Evolutionary conservation across 2,113 vertebrate genomes (phyloP), one percentile per base, ranked within the genome.

Genomic region (Electrona antarctica): DNA sequence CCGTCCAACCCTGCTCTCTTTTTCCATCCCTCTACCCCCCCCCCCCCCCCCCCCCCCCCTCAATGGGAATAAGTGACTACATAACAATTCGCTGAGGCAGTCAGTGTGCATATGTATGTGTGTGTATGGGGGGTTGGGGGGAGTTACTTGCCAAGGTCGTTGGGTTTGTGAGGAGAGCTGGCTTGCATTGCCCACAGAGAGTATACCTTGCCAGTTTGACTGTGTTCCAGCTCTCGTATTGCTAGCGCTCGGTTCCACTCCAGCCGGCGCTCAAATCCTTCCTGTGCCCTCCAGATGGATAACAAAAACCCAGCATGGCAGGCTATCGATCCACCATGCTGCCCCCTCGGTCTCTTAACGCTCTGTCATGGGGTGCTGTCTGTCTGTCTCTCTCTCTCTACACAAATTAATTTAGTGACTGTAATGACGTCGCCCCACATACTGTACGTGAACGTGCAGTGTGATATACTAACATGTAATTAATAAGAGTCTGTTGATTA

Each of bases 161-260:
- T 76, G 87, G 77, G 92, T 92, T 90, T 90, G 84, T 55, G 73
- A 83, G 78, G 55, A 80, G 75, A 84, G 85, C 82, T 88, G 90
- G 86, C 80, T 85, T 62, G 59, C 71, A 77, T 73, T 86, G 78
- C 88, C 83, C 85, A 79, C 73, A 73, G 81, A 90, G 83, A 82
- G 71, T 75, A 69, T 70, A 82, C 76, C 51, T 64, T 74, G 87
- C 87, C 86, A 88, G 81, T 73, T 85, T 87, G 88, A 87, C 69
- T 7, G 41, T 62, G 61, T 73, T 88, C 88, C 88, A 90, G 78
- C 69, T 76, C 80, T 71, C 76, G 52, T 87, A 63, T 82, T 87
- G 77, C 81, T 70, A 6, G 66, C 73, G 72, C 63, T 83, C 81
- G 74, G 67, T 87, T 80, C 72, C 78, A 67, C 78, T 74, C 71